These are phyloP conservation scores for Marisa cornuarietis DNA, from an alignment of 1,140 invertebrate genomes.

Conservation along the genomic window DNA sequence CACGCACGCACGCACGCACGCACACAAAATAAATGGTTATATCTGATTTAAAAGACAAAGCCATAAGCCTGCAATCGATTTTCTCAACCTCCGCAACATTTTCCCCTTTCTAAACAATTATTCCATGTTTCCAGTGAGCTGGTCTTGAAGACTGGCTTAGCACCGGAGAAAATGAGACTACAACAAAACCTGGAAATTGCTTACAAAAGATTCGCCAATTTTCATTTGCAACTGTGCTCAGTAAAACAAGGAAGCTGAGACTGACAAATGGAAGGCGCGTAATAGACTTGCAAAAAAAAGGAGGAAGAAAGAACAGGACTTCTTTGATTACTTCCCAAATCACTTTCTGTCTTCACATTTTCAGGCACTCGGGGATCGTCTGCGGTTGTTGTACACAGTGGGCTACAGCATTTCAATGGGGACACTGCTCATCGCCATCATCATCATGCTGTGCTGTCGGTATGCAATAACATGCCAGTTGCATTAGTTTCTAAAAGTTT, in stretches of 20 bases:
- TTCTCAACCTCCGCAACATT: too few relatives aligned
- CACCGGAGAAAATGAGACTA: not conserved
- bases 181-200: not conserved
- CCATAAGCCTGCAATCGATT: not conserved
- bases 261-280: not conserved
- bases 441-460: constrained; percentile 45
- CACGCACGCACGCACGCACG: too few relatives aligned
- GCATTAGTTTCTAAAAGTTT: not conserved
- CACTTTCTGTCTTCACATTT: constrained; percentile 26
- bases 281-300: too few relatives aligned
- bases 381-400: constrained; percentile 72
- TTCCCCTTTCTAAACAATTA: too few relatives aligned
- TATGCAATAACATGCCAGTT: constrained; percentile 6
- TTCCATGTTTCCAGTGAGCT: too few relatives aligned
- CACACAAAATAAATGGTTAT: too few relatives aligned
- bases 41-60: not conserved
- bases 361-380: constrained; percentile 71
- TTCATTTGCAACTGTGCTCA: not conserved
- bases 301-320: not conserved
- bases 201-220: not conserved
- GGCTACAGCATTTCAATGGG: constrained; percentile 43
- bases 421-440: constrained; percentile 33
- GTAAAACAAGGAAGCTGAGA: not conserved
- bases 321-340: constrained; percentile 24
- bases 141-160: too few relatives aligned